Conservation (phyloP, 2,888 invertebrate genomes). For the Lissonota sp. region DNA sequence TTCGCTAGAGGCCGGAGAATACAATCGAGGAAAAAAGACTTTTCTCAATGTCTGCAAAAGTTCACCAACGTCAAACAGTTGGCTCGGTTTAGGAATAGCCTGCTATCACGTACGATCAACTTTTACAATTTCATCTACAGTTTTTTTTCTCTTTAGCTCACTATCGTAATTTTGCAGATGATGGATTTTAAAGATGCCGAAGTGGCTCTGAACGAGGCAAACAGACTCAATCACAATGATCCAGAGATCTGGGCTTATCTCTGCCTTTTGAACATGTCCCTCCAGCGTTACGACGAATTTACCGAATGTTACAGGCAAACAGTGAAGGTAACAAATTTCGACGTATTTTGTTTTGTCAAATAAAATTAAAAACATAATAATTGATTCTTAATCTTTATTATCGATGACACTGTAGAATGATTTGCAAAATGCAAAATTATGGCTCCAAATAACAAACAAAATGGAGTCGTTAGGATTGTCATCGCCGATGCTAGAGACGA, state of each 20-base stretch:
- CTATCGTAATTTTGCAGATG: slow-evolving; percentile 54
- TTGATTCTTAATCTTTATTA: slow-evolving; percentile 66
- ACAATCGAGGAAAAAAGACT: slow-evolving; percentile 67
- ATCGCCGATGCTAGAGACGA: slow-evolving; percentile 65
- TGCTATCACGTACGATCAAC: slow-evolving; percentile 70
- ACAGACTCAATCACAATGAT: slow-evolving; percentile 72
- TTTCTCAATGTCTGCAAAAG: slow-evolving; percentile 70
- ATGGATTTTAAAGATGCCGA: slow-evolving; percentile 72
- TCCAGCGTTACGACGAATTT: slow-evolving; percentile 74
- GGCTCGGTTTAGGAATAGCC: slow-evolving; percentile 75
- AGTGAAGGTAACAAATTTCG: slow-evolving; percentile 66
- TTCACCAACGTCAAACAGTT: slow-evolving; percentile 71
- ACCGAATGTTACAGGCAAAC: slow-evolving; percentile 76
- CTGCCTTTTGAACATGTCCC: slow-evolving; percentile 74
- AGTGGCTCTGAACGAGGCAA: slow-evolving; percentile 73
- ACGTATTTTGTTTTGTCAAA: background rate
- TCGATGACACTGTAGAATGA: slow-evolving; percentile 72
- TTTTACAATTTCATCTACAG: background rate
- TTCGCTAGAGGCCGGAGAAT: slow-evolving; percentile 67
- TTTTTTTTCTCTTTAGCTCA: background rate
- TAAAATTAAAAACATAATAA: slow-evolving; percentile 23
- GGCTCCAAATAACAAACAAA: slow-evolving; percentile 72
- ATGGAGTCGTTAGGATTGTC: slow-evolving; percentile 73
- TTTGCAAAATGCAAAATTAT: slow-evolving; percentile 75
- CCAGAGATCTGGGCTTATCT: slow-evolving; percentile 75